These are phyloP conservation scores for Agrypnia vestita DNA, from an alignment of 1,140 invertebrate species.

Conservation along the genomic window DNA sequence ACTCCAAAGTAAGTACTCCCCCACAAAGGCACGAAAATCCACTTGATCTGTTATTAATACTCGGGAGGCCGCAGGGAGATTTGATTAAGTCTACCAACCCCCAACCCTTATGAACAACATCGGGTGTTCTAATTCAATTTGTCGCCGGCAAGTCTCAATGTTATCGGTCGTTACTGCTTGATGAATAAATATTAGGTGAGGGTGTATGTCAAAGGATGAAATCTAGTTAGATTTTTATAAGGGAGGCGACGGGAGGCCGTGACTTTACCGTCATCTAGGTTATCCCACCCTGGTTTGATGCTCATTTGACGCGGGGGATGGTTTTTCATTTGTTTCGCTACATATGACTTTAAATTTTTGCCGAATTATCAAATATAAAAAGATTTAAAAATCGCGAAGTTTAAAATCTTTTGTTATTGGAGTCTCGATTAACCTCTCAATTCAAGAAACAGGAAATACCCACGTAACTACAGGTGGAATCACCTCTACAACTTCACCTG, in stretches of 20 bases:
- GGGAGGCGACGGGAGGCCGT: background rate
- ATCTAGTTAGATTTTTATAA: constrained; percentile 25
- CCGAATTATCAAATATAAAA: too few species aligned
- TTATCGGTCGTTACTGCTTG: constrained; percentile 38
- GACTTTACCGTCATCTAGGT: constrained; percentile 25
- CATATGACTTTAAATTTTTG: background rate
- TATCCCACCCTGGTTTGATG: background rate
- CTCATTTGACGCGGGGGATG: background rate
- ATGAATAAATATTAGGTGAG: constrained; percentile 54
- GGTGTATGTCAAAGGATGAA: constrained; percentile 26
- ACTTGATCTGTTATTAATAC: constrained; percentile 33
- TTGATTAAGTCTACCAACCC: constrained; percentile 39
- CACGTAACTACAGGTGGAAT: too few species aligned
- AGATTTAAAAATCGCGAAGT: too few species aligned
- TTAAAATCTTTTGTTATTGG: too few species aligned
- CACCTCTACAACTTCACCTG: too few species aligned
- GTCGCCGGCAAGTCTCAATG: constrained; percentile 42
- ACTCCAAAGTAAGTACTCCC: constrained; percentile 12
- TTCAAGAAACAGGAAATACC: too few species aligned
- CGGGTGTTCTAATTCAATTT: constrained; percentile 56
- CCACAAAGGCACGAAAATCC: background rate
- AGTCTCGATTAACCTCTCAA: too few species aligned
- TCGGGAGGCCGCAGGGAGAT: constrained; percentile 5
- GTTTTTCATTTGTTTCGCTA: too few species aligned
- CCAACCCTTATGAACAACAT: constrained; percentile 7